These are phyloP conservation scores for Acleris literana DNA, from an alignment of 2,888 invertebrate species.

Conservation along the genomic window DNA sequence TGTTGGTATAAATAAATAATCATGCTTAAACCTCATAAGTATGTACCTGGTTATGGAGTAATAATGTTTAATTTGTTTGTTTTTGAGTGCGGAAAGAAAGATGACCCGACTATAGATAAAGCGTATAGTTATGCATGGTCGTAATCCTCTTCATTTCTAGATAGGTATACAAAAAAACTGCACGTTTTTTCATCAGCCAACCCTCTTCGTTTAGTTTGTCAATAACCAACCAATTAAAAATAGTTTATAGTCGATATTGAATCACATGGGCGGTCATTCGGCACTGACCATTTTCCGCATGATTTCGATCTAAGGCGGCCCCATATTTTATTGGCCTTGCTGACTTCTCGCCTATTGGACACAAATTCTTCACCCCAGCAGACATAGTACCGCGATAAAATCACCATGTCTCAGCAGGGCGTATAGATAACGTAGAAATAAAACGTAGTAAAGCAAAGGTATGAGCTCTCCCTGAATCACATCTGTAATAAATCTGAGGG, in stretches of 20 bases:
- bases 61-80: too few species aligned
- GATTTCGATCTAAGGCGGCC: slow-evolving; percentile 15
- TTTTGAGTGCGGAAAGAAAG: too few species aligned
- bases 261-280: slow-evolving; percentile 14
- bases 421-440: slow-evolving; percentile 17
- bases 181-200: too few species aligned
- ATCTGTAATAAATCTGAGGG: slow-evolving; percentile 24
- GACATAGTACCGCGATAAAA: slow-evolving; percentile 24
- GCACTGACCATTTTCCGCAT: slow-evolving; percentile 26
- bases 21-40: too few species aligned
- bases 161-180: too few species aligned
- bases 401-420: slow-evolving; percentile 27
- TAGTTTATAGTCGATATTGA: slow-evolving; percentile 10
- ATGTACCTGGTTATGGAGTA: too few species aligned
- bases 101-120: too few species aligned
- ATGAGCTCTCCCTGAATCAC: slow-evolving; percentile 17
- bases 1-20: too few species aligned
- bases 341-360: slow-evolving; percentile 29
- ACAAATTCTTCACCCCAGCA: slow-evolving; percentile 24
- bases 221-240: slow-evolving; percentile 5
- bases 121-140: too few species aligned
- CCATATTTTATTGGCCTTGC: slow-evolving; percentile 26
- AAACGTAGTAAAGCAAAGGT: slow-evolving; percentile 16
- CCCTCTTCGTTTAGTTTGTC: not conserved
- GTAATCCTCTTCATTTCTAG: too few species aligned